phyloP scores from a whole-genome alignment of 2,888 invertebrate species.

The Eilema griseolum region DNA sequence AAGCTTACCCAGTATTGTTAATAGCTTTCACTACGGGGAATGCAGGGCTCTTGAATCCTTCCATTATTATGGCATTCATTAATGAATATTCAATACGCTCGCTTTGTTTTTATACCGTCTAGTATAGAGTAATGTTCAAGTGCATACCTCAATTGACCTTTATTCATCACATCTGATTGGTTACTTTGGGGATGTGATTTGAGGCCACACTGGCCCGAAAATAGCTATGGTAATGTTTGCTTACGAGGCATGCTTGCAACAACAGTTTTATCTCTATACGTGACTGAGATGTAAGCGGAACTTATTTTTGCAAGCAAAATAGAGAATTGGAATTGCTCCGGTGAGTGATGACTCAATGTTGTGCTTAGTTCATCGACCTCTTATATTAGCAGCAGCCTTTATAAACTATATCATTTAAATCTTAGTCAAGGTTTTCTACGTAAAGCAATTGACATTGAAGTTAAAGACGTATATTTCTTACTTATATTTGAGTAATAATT shows the following conservation, averaged over 20 bases:
- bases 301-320: constrained; percentile 48
- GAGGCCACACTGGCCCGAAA: constrained; percentile 36
- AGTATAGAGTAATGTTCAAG: constrained; percentile 47
- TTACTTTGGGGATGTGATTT: constrained; percentile 38
- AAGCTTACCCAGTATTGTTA: constrained; percentile 56
- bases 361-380: constrained; percentile 76
- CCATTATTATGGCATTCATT: constrained; percentile 60
- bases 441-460: background rate
- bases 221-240: constrained; percentile 49
- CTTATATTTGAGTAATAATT: constrained; percentile 9
- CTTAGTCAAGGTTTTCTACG: constrained; percentile 1
- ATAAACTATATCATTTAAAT: constrained; percentile 37
- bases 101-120: constrained; percentile 56
- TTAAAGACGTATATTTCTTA: background rate
- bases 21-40: constrained; percentile 61
- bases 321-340: constrained; percentile 61
- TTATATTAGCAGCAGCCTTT: constrained; percentile 66
- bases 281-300: constrained; percentile 56
- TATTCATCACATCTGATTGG: constrained; percentile 47
- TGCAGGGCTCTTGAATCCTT: constrained; percentile 62
- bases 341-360: constrained; percentile 74
- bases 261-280: constrained; percentile 60
- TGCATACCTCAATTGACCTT: constrained; percentile 51
- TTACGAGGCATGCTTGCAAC: constrained; percentile 48
- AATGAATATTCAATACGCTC: constrained; percentile 66